Evolutionary conservation across 2,113 vertebrate species (phyloP), one percentile per base, ranked within the genome.

Genomic region (Microtus montanus): DNA sequence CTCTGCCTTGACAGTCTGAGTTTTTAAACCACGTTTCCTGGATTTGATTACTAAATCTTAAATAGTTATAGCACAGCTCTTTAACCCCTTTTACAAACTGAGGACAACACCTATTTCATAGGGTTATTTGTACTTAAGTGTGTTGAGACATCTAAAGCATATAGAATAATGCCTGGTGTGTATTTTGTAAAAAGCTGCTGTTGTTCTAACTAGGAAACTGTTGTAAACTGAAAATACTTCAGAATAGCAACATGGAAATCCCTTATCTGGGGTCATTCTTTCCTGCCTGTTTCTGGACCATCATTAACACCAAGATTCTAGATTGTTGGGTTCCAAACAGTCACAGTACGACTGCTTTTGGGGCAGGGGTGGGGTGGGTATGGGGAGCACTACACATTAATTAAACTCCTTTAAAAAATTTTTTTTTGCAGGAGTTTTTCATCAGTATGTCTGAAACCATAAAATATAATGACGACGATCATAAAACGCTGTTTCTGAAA

Each of bases 401-500:
- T 26, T 87, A 87, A 93, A 75, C 6, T 68, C 66, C 13, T 68
- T 33, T 6, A 35, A 68, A 33, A 66, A 30, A 13, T 89, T 54
- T 15, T 52, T 93, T 66, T 93, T 91, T 77, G 12, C 98, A 99
- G 99, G 99, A 99, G 98, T 99, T 99, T 98, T 99, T 98, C 98
- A 99, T 99, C 99, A 98, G 98, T 98, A 99, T 99, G 99, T 99
- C 99, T 98, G 99, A 99, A 98, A 99, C 99, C 97, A 98, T 99
- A 98, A 99, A 99, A 96, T 99, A 99, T 87, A 99, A 99, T 98
- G 99, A 99, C 85, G 99, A 99, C 44, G 99, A 99, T 98, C 99
- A 99, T 98, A 99, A 99, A 98, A 99, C 99, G 96, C 99, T 99
- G 91, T 99, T 99, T 97, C 98, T 99, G 98, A 99, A 99, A 98